Base-by-base conservation (phyloP, 2,113 vertebrate species). In the Gulo gulo region DNA sequence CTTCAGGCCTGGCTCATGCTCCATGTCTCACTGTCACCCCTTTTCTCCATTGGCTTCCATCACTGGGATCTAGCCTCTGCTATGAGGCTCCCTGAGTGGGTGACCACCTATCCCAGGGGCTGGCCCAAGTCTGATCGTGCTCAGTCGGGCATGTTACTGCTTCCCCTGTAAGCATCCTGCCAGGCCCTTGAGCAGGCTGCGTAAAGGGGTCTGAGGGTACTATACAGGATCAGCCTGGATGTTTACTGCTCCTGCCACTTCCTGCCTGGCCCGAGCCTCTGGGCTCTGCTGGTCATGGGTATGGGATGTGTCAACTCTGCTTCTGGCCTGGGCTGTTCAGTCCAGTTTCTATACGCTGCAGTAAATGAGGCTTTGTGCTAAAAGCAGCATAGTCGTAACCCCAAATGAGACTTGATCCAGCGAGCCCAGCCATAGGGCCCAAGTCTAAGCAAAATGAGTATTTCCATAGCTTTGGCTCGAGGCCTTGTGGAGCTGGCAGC, bases 371-470 rank as follows among this genome's bases (percentile, higher is more conserved):
- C 71, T 92, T 76, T 23, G 9, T 76, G 73, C 69, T 88, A 65
- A 96, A 57, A 91, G 55, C 34, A 74, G 26, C 36, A 29, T 61
- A 26, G 84, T 47, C 1, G 1, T 8, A 90, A 34, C 63, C 26
- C 50, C 89, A 59, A 78, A 73, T 76, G 55, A 94, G 36, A 6
- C 78, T 86, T 84, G 50, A 78, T 87, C 8, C 42, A 18, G 4
- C 34, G 45, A 94, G 69, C 85, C 71, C 78, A 57, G 92, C 57
- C 1, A 4, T 18, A 67, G 67, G 10, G 26, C 39, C 29, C 61
- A 83, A 52, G 45, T 87, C 55, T 83, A 89, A 96, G 80, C 74
- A 94, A 87, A 93, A 52, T 61, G 52, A 85, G 2, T 94, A 36
- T 96, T 96, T 94, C 76, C 74, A 52, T n/a, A 79, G 42, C 78